Evolutionary conservation across 2,888 invertebrate genomes (phyloP), one percentile per base, ranked within the genome.

Genomic region (Atherix ibis): DNA sequence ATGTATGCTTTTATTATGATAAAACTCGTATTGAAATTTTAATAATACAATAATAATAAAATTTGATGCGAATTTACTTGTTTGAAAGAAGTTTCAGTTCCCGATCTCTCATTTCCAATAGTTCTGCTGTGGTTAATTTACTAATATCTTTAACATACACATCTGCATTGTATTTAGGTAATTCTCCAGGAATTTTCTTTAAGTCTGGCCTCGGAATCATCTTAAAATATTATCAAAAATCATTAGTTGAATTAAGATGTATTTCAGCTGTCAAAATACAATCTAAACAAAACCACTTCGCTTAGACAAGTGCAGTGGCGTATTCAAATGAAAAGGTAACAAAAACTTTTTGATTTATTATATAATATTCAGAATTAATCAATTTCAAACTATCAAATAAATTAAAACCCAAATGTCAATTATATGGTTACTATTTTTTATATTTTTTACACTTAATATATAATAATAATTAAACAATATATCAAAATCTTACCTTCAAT

Each of bases 51-150:
- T 3, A 18, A 9, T 13, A 10, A 26, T 13, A 12, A 19, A 22
- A 4, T 4, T 19, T 15, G 13, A 25, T n/a, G n/a, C n/a, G n/a
- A 14, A 45, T 52, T 48, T 46, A 59, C 60, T 50, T 61, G 38
- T 50, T 52, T 2, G 43, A 40, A 19, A 60, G 41, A 2, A 60
- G 43, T n/a, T 57, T 49, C 3, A 39, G 40, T 40, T 58, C 52
- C 2, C 60, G 49, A 10, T 53, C 50, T 14, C 47, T 53, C 2
- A 59, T 49, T 40, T 61, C 60, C 2, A 51, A 15, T n/a, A 60
- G 36, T 31, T 59, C 50, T 1, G 37, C 28, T 16, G 42, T 48
- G 4, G 45, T 44, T 1, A 57, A 43, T 24, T 50, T 51, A 14
- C 44, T 46, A 1, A 59, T 31, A 40, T 58, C 52, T 35, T 54